phyloP scores from a whole-genome alignment of 1,140 invertebrate species.

The Zaprionus capensis region DNA sequence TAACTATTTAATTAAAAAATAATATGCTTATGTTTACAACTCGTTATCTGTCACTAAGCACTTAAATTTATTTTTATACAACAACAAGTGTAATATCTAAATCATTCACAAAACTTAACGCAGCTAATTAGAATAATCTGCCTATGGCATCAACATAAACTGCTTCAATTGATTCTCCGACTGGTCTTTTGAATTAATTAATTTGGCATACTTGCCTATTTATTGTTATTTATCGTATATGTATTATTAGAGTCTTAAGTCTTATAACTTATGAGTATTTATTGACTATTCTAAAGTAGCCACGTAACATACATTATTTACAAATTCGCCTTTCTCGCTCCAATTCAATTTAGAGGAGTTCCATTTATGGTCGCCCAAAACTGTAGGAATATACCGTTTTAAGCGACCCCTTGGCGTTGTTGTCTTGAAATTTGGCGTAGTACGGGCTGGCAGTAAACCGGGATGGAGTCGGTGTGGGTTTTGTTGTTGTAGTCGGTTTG shows the following conservation, averaged over 20 bases:
- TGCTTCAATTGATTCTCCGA: too few relatives aligned
- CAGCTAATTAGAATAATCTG: too few relatives aligned
- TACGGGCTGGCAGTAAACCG: slow-evolving; percentile 53
- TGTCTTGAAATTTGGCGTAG: slow-evolving; percentile 65
- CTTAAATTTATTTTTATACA: too few relatives aligned
- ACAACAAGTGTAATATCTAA: too few relatives aligned
- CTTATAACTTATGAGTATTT: slow-evolving; percentile 69
- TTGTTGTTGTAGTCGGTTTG: background rate
- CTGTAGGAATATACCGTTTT: slow-evolving; percentile 53
- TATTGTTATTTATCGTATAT: too few relatives aligned
- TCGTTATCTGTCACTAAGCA: too few relatives aligned
- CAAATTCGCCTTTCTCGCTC: slow-evolving; percentile 29
- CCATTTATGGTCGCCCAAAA: slow-evolving; percentile 47
- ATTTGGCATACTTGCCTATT: too few relatives aligned
- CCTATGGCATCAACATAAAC: too few relatives aligned
- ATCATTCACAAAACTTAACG: too few relatives aligned
- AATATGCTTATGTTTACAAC: too few relatives aligned
- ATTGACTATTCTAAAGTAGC: slow-evolving; percentile 50
- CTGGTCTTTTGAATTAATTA: too few relatives aligned
- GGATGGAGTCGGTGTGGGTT: slow-evolving; percentile 11
- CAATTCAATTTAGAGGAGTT: slow-evolving; percentile 10
- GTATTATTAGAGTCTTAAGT: slow-evolving; percentile 40
- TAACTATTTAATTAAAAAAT: too few relatives aligned
- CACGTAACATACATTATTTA: slow-evolving; percentile 58
- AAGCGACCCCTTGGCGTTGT: slow-evolving; percentile 50